Conservation (phyloP, 2,797 vertebrate species). For the Potorous gilbertii region DNA sequence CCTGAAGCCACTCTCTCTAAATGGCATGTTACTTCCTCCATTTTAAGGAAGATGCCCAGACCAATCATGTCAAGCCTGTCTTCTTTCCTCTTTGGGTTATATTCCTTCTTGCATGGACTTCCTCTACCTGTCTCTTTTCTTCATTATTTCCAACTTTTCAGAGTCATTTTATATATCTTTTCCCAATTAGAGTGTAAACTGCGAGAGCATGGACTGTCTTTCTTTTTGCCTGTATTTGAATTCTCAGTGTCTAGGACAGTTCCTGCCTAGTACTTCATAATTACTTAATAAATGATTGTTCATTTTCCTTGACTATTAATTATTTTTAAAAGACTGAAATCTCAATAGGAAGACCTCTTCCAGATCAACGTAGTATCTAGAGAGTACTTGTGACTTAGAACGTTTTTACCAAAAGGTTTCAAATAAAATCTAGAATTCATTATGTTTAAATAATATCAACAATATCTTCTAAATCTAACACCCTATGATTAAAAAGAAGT, state of each 20-base stretch:
- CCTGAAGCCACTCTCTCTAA: too few species aligned
- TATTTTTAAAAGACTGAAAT: neutral
- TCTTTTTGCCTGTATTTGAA: neutral
- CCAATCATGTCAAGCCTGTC: too few species aligned
- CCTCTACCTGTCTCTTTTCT: too few species aligned
- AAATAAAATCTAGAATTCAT: neutral
- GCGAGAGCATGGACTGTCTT: too few species aligned
- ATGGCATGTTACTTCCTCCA: too few species aligned
- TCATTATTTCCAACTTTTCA: too few species aligned
- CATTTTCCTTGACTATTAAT: neutral
- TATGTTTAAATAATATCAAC: neutral
- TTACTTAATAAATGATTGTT: neutral
- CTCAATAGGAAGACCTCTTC: neutral
- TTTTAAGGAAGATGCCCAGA: too few species aligned
- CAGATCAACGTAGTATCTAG: neutral
- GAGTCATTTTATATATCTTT: too few species aligned
- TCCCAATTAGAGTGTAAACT: too few species aligned
- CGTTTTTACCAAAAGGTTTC: neutral
- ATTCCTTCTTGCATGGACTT: too few species aligned
- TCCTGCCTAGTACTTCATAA: neutral
- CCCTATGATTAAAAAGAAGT: neutral
- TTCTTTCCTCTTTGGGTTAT: too few species aligned
- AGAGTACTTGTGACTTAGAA: neutral
- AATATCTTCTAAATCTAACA: neutral
- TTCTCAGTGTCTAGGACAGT: neutral